These are phyloP conservation scores for Nycticryphes semicollaris DNA, from an alignment of 2,113 vertebrate genomes.

Conservation along the genomic window DNA sequence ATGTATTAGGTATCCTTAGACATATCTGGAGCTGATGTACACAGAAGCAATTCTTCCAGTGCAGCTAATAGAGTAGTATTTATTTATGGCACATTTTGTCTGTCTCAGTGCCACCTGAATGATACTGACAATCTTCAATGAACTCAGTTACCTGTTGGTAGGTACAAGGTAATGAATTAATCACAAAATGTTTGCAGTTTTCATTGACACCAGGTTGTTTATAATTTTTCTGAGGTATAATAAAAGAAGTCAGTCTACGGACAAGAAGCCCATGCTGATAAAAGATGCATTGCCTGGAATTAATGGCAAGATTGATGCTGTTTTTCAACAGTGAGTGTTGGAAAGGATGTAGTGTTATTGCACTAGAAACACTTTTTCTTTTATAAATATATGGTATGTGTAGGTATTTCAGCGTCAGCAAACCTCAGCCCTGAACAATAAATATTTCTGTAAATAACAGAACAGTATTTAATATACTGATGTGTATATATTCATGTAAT, in stretches of 20 bases:
- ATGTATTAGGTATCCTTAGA: background rate
- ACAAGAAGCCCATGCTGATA: conserved; percentile 63
- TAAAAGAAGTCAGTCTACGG: conserved; percentile 65
- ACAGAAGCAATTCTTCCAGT: background rate
- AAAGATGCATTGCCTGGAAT: conserved; percentile 78
- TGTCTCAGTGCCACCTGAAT: background rate
- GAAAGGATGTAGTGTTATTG: background rate
- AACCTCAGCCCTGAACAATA: background rate
- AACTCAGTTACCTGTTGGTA: background rate
- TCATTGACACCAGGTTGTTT: background rate
- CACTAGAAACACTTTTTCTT: background rate
- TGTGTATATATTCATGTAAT: background rate
- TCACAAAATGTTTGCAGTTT: background rate
- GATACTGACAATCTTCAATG: background rate
- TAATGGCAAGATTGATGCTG: conserved; percentile 76
- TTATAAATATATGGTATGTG: background rate
- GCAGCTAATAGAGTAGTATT: background rate
- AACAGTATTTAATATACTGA: background rate
- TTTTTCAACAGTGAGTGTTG: conserved; percentile 67
- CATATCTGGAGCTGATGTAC: background rate
- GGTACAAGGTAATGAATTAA: background rate
- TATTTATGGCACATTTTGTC: background rate
- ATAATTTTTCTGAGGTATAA: conserved; percentile 66
- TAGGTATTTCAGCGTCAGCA: background rate
- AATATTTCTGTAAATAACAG: background rate